phyloP scores from a whole-genome alignment of 2,888 invertebrate genomes.

The Fabriciana adippe region DNA sequence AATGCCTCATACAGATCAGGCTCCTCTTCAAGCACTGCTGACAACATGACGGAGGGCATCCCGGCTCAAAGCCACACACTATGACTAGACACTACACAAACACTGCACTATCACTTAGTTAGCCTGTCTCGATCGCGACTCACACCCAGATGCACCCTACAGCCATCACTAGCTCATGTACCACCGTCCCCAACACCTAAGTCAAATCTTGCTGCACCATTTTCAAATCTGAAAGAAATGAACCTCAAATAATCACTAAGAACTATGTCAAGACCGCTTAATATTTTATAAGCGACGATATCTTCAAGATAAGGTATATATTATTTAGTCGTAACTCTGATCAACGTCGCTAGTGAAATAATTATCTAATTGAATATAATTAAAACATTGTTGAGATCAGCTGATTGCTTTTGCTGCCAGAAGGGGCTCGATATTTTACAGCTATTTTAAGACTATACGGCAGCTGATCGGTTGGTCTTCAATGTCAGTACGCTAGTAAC shows the following conservation, averaged over 20 bases:
- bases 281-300: conserved; percentile 49
- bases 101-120: conserved; percentile 66
- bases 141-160: conserved; percentile 68
- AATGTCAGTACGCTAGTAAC: conserved; percentile 67
- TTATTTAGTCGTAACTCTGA: conserved; percentile 54
- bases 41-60: conserved; percentile 86
- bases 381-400: conserved; percentile 73
- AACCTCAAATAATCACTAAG: conserved; percentile 58
- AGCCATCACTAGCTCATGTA: conserved; percentile 59
- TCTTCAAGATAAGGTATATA: conserved; percentile 51
- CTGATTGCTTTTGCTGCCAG: conserved; percentile 77
- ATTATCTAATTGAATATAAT: conserved; percentile 76
- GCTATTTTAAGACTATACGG: conserved; percentile 79
- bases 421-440: conserved; percentile 76
- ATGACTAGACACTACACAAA: conserved; percentile 70
- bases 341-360: conserved; percentile 57
- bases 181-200: conserved; percentile 62
- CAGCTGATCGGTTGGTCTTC: conserved; percentile 74
- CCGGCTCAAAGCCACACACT: conserved; percentile 68
- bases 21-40: conserved; percentile 88
- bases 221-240: conserved; percentile 75
- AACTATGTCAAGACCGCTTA: conserved; percentile 53
- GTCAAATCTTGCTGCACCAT: conserved; percentile 83
- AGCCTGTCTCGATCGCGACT: conserved; percentile 61
- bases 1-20: conserved; percentile 89